Evolutionary conservation across 2,888 invertebrate species (phyloP).

Genomic region (Pterostichus niger): DNA sequence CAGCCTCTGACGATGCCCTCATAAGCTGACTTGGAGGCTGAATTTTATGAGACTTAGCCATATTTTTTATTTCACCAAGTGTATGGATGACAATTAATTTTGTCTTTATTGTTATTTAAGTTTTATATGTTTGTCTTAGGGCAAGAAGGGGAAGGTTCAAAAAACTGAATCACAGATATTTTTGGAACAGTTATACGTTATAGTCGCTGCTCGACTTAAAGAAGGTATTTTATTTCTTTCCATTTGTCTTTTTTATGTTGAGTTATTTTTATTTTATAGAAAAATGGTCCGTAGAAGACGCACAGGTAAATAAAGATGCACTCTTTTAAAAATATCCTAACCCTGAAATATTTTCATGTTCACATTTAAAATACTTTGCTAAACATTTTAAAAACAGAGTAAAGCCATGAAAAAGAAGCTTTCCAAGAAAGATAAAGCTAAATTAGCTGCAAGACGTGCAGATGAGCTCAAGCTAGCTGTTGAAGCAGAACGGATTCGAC

Average conservation of each 20-base stretch:
- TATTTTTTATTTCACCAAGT: no score
- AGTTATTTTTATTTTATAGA: slow-evolving; percentile 30
- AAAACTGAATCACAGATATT: slow-evolving; percentile 64
- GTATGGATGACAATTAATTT: no score
- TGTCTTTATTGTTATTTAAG: no score
- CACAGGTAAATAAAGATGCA: slow-evolving; percentile 5
- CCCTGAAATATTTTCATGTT: no score
- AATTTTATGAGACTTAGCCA: no score
- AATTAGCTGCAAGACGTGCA: slow-evolving; percentile 76
- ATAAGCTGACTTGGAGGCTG: no score
- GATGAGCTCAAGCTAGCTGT: slow-evolving; percentile 72
- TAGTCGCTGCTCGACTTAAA: background rate
- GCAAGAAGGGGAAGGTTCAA: background rate
- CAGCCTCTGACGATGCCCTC: no score
- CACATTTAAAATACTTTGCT: no score
- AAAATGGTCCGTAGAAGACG: slow-evolving; percentile 45
- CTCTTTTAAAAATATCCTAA: background rate
- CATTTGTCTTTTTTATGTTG: background rate
- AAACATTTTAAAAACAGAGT: background rate
- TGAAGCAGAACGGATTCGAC: slow-evolving; percentile 61
- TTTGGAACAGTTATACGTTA: background rate
- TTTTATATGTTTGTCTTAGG: no score
- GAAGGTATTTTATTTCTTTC: background rate
- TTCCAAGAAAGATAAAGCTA: slow-evolving; percentile 76
- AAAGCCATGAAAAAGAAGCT: slow-evolving; percentile 75